These are phyloP conservation scores for Amazona guildingii DNA, from an alignment of 2,113 vertebrate species.

Conservation along the genomic window DNA sequence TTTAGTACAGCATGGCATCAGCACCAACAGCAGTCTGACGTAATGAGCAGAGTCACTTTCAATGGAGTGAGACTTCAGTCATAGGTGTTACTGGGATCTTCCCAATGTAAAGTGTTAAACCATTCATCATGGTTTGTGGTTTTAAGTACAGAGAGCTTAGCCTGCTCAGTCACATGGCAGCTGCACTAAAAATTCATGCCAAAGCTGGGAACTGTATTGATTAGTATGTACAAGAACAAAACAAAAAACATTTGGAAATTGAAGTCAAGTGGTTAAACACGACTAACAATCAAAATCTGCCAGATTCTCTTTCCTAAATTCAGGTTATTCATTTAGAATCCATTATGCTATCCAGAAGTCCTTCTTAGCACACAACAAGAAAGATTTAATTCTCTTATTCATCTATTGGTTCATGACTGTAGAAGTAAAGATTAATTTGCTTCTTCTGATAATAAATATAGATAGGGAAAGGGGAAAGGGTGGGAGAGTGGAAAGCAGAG, in stretches of 20 bases:
- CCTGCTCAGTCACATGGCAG: not conserved
- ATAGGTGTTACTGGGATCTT: not conserved
- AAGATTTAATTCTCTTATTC: conserved; percentile 11
- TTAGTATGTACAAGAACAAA: not conserved
- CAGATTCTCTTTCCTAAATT: not conserved
- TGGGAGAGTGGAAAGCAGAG: not conserved
- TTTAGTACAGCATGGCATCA: not conserved
- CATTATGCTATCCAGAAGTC: not conserved
- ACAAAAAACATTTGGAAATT: not conserved
- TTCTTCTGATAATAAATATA: not conserved
- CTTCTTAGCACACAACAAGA: conserved; percentile 1
- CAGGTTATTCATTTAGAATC: conserved; percentile 16
- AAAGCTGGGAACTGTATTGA: not conserved
- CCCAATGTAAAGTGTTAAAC: not conserved
- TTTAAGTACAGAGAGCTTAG: not conserved
- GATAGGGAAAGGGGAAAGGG: not conserved
- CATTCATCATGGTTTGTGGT: not conserved
- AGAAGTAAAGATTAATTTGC: conserved; percentile 1
- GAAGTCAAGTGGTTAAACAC: conserved; percentile 17
- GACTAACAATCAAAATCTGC: conserved; percentile 4
- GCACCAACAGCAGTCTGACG: not conserved
- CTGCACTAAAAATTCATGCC: not conserved
- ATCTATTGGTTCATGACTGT: not conserved
- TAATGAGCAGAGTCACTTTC: not conserved
- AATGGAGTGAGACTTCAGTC: not conserved